Base-by-base conservation (phyloP, 2,888 invertebrate species). In the Xestia rhomboidea region DNA sequence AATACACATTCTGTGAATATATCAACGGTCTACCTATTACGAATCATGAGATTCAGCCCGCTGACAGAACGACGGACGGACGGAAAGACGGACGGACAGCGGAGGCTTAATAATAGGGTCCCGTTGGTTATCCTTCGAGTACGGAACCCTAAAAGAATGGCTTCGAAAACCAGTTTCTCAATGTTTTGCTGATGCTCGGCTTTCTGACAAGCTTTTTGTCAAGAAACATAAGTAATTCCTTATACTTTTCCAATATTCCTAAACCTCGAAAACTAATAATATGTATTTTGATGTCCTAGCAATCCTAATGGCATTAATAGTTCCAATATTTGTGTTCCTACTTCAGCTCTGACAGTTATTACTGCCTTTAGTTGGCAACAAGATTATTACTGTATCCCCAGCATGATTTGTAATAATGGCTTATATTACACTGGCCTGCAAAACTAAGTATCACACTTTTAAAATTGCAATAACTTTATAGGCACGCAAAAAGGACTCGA, bases 371-470 rank as follows among this genome's bases (percentile, higher is more conserved):
- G 73, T 83, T 67, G 73, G 54, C 77, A 81, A 87, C 69, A 68
- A 78, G 73, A 68, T 87, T 82, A 77, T 75, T 73, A 71, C 77
- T 85, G 68, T 79, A 83, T 83, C 77, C 62, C 75, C 54, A 57
- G n/a, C 72, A 80, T 86, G 85, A 85, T 86, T 85, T 86, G 72
- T 77, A 60, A 70, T 83, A 86, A 85, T 75, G 68, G 54, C 64
- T 73, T 73, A 57, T 75, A 86, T 77, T 81, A n/a, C n/a, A n/a
- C n/a, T n/a, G n/a, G n/a, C n/a, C n/a, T n/a, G n/a, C n/a, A n/a
- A n/a, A n/a, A n/a, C n/a, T n/a, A n/a, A n/a, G n/a, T n/a, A n/a
- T n/a, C n/a, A n/a, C n/a, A n/a, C n/a, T n/a, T n/a, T n/a, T n/a
- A n/a, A n/a, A n/a, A n/a, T n/a, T n/a, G n/a, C n/a, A n/a, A n/a